Percentiles rank a stretch among this genome's conserved stretches.
Conservation (phyloP, 1,140 invertebrate species). For the Araneus ventricosus region DNA sequence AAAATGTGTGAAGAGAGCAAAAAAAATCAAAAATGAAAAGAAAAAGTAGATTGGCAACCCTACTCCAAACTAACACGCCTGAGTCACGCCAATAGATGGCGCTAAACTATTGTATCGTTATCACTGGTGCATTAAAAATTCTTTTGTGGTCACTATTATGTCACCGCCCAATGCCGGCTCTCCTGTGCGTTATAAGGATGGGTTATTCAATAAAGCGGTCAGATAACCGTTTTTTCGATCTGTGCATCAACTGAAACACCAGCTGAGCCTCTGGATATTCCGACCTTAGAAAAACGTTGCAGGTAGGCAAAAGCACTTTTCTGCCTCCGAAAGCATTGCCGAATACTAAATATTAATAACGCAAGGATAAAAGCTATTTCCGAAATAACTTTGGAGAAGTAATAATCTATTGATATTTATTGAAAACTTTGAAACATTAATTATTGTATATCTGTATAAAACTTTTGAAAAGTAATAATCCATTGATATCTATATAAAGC, state of each 20-base stretch:
- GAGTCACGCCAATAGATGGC: constrained; percentile 41
- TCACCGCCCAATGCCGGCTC: constrained; percentile 57
- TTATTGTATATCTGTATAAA: too few relatives aligned
- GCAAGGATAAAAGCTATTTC: too few relatives aligned
- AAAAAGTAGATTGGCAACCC: constrained; percentile 40
- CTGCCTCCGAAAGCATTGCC: background rate
- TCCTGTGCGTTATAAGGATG: constrained; percentile 46
- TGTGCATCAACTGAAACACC: constrained; percentile 35
- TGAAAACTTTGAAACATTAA: too few relatives aligned
- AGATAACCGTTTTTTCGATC: constrained; percentile 59
- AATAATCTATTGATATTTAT: background rate
- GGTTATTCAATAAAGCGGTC: constrained; percentile 60
- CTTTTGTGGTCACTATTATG: constrained; percentile 62
- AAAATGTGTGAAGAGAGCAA: constrained; percentile 19
- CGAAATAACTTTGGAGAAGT: background rate
- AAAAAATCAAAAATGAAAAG: background rate
- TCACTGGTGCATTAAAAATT: constrained; percentile 50
- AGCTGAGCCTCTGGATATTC: background rate
- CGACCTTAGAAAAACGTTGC: background rate
- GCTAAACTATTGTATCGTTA: constrained; percentile 38
- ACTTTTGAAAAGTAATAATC: too few relatives aligned
- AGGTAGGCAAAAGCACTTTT: constrained; percentile 3
- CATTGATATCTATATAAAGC: too few relatives aligned
- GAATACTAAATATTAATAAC: background rate
- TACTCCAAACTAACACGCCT: constrained; percentile 13